Evolutionary conservation across 2,113 vertebrate genomes (phyloP).

Genomic region (Puma concolor): DNA sequence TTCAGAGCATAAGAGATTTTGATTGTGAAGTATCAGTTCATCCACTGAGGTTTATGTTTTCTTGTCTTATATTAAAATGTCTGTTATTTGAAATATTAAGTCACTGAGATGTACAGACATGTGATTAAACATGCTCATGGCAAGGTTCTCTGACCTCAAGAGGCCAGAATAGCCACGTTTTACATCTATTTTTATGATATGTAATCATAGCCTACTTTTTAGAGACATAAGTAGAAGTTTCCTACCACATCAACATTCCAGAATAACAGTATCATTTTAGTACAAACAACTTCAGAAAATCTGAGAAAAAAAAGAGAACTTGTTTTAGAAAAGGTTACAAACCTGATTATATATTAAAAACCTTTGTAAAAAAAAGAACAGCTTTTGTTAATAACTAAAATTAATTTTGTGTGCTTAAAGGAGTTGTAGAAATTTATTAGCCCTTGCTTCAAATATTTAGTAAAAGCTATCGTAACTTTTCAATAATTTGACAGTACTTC

Average conservation of each 20-base stretch:
- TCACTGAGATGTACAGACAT: neutral
- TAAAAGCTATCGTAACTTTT: slow-evolving; percentile 7
- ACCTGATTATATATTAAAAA: neutral
- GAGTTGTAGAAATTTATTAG: neutral
- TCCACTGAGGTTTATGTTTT: neutral
- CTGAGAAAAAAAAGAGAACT: slow-evolving; percentile 22
- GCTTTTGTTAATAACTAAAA: neutral
- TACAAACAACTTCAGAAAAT: slow-evolving; percentile 69
- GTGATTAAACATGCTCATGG: slow-evolving; percentile 52
- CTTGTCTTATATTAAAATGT: neutral
- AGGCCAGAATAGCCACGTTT: slow-evolving; percentile 80
- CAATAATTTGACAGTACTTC: neutral
- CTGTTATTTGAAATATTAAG: slow-evolving; percentile 28
- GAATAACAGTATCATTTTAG: slow-evolving; percentile 73
- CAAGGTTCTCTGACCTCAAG: slow-evolving; percentile 53
- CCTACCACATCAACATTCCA: slow-evolving; percentile 84
- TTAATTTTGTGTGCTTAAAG: neutral
- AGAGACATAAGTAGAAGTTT: slow-evolving; percentile 81
- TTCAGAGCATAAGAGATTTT: neutral
- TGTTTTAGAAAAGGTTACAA: slow-evolving; percentile 55
- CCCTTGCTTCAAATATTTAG: neutral
- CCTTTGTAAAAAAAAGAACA: neutral
- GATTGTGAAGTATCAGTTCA: neutral
- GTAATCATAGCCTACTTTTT: slow-evolving; percentile 81
- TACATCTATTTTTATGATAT: slow-evolving; percentile 82